These are phyloP conservation scores for Epizoanthus illoricatus DNA, from an alignment of 92 coral and sea anemone genomes.

Conservation along the genomic window DNA sequence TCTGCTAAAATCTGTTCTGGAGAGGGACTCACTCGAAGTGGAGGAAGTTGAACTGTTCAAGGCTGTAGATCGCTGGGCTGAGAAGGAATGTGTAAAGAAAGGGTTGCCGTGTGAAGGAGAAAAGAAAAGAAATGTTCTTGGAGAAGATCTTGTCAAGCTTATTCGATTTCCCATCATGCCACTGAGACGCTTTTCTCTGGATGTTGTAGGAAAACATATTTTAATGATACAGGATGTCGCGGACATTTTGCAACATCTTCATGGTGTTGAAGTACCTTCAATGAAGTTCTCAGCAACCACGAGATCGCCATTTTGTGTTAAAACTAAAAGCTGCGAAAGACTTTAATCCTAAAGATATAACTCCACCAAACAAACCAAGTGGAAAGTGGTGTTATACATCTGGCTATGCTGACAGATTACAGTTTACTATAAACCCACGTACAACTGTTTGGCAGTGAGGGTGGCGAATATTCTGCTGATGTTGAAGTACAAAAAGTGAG, in stretches of 20 bases:
- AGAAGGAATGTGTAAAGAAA: no score
- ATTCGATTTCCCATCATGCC: constrained; percentile 41
- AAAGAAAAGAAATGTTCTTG: constrained; percentile 43
- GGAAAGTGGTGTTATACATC: constrained; percentile 24
- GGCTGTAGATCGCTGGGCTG: no score
- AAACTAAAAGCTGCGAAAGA: constrained; percentile 25
- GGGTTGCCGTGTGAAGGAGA: no score
- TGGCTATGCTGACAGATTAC: constrained; percentile 22
- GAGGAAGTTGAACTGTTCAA: no score
- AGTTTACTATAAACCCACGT: constrained; percentile 19
- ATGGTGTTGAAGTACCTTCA: constrained; percentile 5
- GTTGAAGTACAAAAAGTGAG: no score
- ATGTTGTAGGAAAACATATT: constrained; percentile 27
- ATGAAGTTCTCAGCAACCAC: constrained; percentile 16
- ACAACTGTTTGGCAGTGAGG: constrained; percentile 38
- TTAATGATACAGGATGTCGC: constrained; percentile 40
- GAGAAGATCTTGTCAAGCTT: constrained; percentile 42
- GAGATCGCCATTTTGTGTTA: constrained; percentile 5
- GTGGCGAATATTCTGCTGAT: constrained; percentile 23
- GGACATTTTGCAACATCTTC: constrained; percentile 20
- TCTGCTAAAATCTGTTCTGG: no score
- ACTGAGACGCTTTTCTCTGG: neutral
- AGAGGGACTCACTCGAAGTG: no score
- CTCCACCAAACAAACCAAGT: neutral
- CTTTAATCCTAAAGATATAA: neutral